Percentiles rank a stretch among this genome's conserved stretches.
These are phyloP conservation scores for Crossocerus cetratus DNA, from an alignment of 2,888 invertebrate genomes.

Conservation along the genomic window DNA sequence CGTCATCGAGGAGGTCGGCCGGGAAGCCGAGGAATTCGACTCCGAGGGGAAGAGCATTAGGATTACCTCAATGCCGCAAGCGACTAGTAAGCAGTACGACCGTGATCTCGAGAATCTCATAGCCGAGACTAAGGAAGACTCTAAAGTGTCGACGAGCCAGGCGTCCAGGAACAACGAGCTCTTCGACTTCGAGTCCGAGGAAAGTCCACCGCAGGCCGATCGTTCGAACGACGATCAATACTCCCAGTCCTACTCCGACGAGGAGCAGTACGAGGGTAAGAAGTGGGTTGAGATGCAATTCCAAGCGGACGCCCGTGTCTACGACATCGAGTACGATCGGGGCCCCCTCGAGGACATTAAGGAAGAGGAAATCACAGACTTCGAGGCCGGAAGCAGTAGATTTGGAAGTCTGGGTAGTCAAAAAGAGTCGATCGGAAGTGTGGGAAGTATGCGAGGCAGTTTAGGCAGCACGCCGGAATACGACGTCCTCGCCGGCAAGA, in stretches of 20 bases:
- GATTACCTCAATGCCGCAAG: slow-evolving; percentile 79
- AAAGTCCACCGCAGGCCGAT: slow-evolving; percentile 71
- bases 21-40: slow-evolving; percentile 90
- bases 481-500: slow-evolving; percentile 89
- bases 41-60: slow-evolving; percentile 89
- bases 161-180: slow-evolving; percentile 60
- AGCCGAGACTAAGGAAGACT: slow-evolving; percentile 55
- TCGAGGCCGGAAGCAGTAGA: slow-evolving; percentile 85
- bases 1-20: slow-evolving; percentile 92
- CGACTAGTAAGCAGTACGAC: slow-evolving; percentile 79
- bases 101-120: slow-evolving; percentile 79
- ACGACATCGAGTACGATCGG: slow-evolving; percentile 88
- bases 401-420: slow-evolving; percentile 88
- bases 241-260: slow-evolving; percentile 73
- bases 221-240: slow-evolving; percentile 71
- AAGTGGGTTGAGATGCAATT: slow-evolving; percentile 95
- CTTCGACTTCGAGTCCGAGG: slow-evolving; percentile 74
- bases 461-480: slow-evolving; percentile 95
- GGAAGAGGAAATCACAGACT: slow-evolving; percentile 93
- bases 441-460: slow-evolving; percentile 89
- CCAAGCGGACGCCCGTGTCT: slow-evolving; percentile 82
- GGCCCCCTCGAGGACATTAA: slow-evolving; percentile 94
- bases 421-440: slow-evolving; percentile 88
- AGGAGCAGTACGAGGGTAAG: slow-evolving; percentile 81
- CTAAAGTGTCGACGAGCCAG: slow-evolving; percentile 43